Evolutionary conservation across 2,888 invertebrate genomes (phyloP).

Genomic region (Agrochola lota): DNA sequence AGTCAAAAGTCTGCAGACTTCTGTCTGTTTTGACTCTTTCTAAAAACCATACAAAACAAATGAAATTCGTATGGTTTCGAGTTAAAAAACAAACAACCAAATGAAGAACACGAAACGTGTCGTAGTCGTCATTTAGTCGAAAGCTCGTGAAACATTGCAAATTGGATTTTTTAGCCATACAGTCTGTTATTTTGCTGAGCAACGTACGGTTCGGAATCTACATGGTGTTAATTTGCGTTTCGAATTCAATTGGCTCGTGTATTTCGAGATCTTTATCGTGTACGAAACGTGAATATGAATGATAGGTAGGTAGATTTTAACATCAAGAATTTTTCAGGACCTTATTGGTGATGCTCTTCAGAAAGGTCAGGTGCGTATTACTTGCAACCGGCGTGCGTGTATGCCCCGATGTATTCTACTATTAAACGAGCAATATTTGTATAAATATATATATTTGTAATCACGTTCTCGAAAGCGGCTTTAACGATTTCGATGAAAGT

Average conservation of each 20-base stretch:
- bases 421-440: too few relatives aligned
- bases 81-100: constrained; percentile 22
- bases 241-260: constrained; percentile 25
- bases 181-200: constrained; percentile 9
- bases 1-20: background rate
- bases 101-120: constrained; percentile 44
- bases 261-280: constrained; percentile 20
- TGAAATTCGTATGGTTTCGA: background rate
- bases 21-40: too few relatives aligned
- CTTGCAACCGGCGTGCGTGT: too few relatives aligned
- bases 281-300: constrained; percentile 12
- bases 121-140: constrained; percentile 19
- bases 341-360: too few relatives aligned
- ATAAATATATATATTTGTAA: too few relatives aligned
- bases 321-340: background rate
- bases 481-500: too few relatives aligned
- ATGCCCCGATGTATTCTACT: too few relatives aligned
- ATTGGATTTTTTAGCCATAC: constrained; percentile 42
- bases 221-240: constrained; percentile 37
- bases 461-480: too few relatives aligned
- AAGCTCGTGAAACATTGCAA: constrained; percentile 33
- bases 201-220: constrained; percentile 24
- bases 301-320: background rate
- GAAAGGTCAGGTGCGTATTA: too few relatives aligned
- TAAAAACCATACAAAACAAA: constrained; percentile 10